These are phyloP conservation scores for Sturmia bella DNA, from an alignment of 2,888 invertebrate species.

Conservation along the genomic window DNA sequence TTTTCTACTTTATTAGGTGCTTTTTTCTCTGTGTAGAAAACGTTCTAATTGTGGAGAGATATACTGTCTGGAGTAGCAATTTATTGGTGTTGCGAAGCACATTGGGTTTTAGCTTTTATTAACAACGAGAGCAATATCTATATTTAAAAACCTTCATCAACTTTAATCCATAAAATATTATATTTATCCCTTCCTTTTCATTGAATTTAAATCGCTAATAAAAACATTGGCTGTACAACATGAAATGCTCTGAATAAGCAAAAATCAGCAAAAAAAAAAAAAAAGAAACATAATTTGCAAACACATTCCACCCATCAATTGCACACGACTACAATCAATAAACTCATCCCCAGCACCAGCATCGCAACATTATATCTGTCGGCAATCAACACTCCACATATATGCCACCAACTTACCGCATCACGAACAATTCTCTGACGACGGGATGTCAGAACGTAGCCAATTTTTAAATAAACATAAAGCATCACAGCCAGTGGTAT, in stretches of 20 bases:
- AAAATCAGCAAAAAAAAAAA: not conserved
- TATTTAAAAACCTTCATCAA: too few species aligned
- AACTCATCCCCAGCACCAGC: not conserved
- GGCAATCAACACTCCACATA: not conserved
- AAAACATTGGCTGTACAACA: too few species aligned
- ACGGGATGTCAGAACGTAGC: slow-evolving; percentile 90
- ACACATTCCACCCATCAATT: not conserved
- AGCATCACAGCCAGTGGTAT: slow-evolving; percentile 97
- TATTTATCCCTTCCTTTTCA: too few species aligned
- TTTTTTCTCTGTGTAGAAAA: too few species aligned
- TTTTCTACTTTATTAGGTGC: too few species aligned
- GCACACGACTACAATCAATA: not conserved
- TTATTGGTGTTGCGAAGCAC: too few species aligned
- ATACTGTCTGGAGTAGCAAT: too few species aligned
- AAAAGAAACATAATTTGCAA: slow-evolving; percentile 1
- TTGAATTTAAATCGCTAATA: too few species aligned
- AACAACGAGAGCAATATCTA: too few species aligned
- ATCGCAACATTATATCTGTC: not conserved
- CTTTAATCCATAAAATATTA: too few species aligned
- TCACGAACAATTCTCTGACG: slow-evolving; percentile 88
- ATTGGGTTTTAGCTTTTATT: too few species aligned
- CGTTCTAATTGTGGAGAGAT: too few species aligned
- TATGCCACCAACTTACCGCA: slow-evolving; percentile 79
- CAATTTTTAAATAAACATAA: slow-evolving; percentile 95
- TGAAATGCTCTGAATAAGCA: not conserved